Conservation (phyloP, 2,888 invertebrate species). For the Thera britannica region DNA sequence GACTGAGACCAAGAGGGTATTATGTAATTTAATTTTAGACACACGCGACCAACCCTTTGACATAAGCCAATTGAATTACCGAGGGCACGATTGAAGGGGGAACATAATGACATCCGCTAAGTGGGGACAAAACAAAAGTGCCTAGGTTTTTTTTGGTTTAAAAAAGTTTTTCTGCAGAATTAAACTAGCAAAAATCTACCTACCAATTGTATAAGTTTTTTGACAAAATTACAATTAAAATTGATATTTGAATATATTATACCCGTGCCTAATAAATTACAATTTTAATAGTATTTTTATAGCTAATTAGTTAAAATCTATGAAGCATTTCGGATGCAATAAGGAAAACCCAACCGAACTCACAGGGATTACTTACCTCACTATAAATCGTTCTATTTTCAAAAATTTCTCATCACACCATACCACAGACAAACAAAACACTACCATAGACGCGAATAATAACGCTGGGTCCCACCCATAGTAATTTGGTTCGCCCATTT, state of each 20-base stretch:
- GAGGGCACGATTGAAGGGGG: constrained; percentile 20
- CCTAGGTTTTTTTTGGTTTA: not conserved
- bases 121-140: constrained; percentile 8
- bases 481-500: constrained; percentile 35
- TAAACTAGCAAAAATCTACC: too few species aligned
- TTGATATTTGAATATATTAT: too few species aligned
- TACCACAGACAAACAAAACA: too few species aligned
- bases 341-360: too few species aligned
- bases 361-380: too few species aligned
- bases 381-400: not conserved
- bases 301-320: too few species aligned
- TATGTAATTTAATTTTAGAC: constrained; percentile 7
- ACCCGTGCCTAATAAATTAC: too few species aligned
- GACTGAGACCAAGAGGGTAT: constrained; percentile 1
- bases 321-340: too few species aligned
- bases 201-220: too few species aligned
- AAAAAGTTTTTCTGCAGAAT: too few species aligned
- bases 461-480: not conserved
- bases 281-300: too few species aligned
- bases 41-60: constrained; percentile 32
- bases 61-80: constrained; percentile 32
- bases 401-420: not conserved
- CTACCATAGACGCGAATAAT: not conserved
- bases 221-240: too few species aligned
- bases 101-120: constrained; percentile 17